A percentile compares a stretch with the other conserved stretches of the same genome.
These are phyloP conservation scores for Quadroppia sp. DNA, from an alignment of 2,888 invertebrate species.

Conservation along the genomic window DNA sequence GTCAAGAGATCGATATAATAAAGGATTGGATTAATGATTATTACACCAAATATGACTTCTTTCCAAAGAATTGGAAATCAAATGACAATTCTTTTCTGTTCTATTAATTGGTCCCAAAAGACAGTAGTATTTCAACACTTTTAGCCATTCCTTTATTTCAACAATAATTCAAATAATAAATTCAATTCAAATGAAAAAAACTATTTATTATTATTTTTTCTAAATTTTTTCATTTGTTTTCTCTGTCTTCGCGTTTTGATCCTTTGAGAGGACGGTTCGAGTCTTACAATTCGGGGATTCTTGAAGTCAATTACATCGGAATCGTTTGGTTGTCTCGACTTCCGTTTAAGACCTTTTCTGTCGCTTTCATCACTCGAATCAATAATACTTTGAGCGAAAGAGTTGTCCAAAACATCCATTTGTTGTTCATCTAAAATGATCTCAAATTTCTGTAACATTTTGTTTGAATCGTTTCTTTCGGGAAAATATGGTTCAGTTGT, in stretches of 20 bases:
- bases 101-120: too few species aligned
- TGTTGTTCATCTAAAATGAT: constrained; percentile 5
- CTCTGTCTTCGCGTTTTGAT: background rate
- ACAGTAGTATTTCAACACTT: too few species aligned
- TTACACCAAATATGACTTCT: constrained; percentile 29
- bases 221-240: constrained; percentile 1
- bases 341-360: background rate
- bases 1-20: constrained; percentile 62
- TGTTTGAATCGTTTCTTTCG: background rate
- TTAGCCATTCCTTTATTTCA: too few species aligned
- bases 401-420: background rate
- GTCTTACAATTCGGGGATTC: background rate
- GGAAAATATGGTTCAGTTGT: constrained; percentile 9
- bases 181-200: too few species aligned
- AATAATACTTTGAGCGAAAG: constrained; percentile 22
- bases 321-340: background rate
- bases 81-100: background rate
- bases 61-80: background rate
- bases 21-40: constrained; percentile 59
- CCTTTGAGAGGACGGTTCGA: background rate
- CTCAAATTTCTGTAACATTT: background rate
- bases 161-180: too few species aligned
- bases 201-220: too few species aligned
- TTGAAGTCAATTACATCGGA: background rate
- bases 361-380: background rate